Conservation (phyloP, 2,888 invertebrate genomes). For the Melitaea athalia region DNA sequence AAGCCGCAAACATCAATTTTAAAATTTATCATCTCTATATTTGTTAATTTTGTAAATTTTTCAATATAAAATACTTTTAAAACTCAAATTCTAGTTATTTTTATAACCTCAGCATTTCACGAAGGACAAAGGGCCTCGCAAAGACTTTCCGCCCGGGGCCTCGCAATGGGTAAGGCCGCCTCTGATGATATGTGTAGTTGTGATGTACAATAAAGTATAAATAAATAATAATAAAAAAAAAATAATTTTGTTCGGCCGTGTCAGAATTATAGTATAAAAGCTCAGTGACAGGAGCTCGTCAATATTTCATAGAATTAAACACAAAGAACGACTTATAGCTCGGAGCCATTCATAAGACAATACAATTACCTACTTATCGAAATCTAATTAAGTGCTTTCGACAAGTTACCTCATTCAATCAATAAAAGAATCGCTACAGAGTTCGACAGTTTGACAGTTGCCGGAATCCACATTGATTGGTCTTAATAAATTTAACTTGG, state of each 20-base stretch:
- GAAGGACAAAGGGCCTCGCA: too few species aligned
- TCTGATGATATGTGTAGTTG: too few species aligned
- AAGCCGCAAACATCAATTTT: too few species aligned
- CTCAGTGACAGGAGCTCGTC: neutral
- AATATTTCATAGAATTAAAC: conserved; percentile 20
- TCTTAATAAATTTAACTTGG: conserved; percentile 38
- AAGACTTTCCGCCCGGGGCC: too few species aligned
- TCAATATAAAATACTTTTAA: too few species aligned
- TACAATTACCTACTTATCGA: conserved; percentile 40
- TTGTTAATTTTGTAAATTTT: too few species aligned
- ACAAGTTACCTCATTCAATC: conserved; percentile 45
- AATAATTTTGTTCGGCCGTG: neutral
- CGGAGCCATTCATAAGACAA: conserved; percentile 22
- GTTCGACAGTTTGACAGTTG: conserved; percentile 48
- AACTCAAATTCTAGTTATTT: too few species aligned
- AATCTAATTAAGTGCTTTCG: conserved; percentile 45
- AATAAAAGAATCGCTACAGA: conserved; percentile 41
- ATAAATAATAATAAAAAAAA: too few species aligned
- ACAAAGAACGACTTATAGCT: conserved; percentile 13
- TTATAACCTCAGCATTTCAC: too few species aligned
- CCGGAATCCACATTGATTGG: conserved; percentile 39
- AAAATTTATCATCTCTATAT: too few species aligned
- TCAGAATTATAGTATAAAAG: neutral
- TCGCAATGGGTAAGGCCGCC: too few species aligned
- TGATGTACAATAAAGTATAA: too few species aligned